phyloP scores from a whole-genome alignment of 2,797 vertebrate species.

The Sebastes alutus region DNA sequence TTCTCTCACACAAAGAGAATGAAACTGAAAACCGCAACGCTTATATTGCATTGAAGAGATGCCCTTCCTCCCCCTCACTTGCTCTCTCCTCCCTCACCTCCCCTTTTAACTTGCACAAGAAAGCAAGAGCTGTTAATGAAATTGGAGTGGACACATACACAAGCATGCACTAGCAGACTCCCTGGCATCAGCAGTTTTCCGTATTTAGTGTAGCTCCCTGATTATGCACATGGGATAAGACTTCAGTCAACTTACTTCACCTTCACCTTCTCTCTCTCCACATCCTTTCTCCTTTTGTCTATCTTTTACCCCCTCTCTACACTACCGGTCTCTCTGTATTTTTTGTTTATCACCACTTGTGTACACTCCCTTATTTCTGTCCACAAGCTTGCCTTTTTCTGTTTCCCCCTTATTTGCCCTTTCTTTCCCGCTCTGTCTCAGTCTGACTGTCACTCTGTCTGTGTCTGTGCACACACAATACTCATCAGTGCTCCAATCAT shows the following conservation, averaged over 20 bases:
- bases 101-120: constrained; percentile 14
- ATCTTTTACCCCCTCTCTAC: neutral
- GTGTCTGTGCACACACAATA: neutral
- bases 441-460: neutral
- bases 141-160: constrained; percentile 11
- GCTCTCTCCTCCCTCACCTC: neutral
- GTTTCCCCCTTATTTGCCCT: neutral
- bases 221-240: constrained; percentile 32
- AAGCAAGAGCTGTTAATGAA: constrained; percentile 23
- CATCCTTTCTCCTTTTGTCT: neutral
- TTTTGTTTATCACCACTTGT: neutral
- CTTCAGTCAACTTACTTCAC: neutral
- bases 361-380: neutral
- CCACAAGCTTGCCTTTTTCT: neutral
- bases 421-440: neutral
- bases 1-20: constrained; percentile 17
- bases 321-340: neutral
- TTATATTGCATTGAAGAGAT: neutral
- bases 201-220: constrained; percentile 2
- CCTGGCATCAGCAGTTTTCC: constrained; percentile 51
- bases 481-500: neutral
- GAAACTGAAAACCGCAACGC: neutral
- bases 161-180: constrained; percentile 6
- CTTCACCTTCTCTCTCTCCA: neutral
- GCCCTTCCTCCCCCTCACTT: neutral